phyloP scores from a whole-genome alignment of 1,140 invertebrate genomes.

The Drosophila subpulchrella region DNA sequence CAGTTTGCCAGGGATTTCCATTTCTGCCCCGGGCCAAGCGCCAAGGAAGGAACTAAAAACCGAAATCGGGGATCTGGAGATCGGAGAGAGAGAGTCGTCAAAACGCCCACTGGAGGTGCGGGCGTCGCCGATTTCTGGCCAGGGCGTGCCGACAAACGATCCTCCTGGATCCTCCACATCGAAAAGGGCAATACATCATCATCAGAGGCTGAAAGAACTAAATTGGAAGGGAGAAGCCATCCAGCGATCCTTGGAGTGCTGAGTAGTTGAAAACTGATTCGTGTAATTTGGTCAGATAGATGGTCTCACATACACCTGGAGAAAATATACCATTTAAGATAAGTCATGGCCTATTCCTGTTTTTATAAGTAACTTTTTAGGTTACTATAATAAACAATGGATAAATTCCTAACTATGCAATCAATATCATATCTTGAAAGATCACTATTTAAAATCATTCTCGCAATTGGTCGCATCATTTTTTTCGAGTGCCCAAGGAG shows the following conservation, averaged over 20 bases:
- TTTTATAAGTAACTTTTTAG: too few species aligned
- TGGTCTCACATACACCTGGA: constrained; percentile 12
- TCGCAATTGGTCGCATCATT: not conserved
- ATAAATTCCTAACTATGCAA: too few species aligned
- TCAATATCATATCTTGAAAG: too few species aligned
- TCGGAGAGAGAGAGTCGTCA: constrained; percentile 63
- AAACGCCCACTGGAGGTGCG: constrained; percentile 68
- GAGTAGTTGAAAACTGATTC: constrained; percentile 63
- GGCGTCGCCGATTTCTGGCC: constrained; percentile 47
- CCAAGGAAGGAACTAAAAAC: constrained; percentile 27
- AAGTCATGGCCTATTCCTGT: too few species aligned
- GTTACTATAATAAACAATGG: too few species aligned
- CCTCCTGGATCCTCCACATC: constrained; percentile 30
- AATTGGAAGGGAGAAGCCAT: constrained; percentile 10
- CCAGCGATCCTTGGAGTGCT: constrained; percentile 48
- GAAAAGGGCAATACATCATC: constrained; percentile 69
- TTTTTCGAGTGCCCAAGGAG: constrained; percentile 5
- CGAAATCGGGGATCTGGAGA: constrained; percentile 5
- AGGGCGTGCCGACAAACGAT: constrained; percentile 67
- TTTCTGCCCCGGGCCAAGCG: constrained; percentile 51
- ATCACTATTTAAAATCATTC: not conserved
- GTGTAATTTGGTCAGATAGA: constrained; percentile 53
- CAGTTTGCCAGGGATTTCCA: constrained; percentile 62
- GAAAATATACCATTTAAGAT: not conserved
- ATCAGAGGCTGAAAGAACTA: constrained; percentile 32